These are phyloP conservation scores for Typhlichthys subterraneus DNA, from an alignment of 2,797 vertebrate species.

Conservation along the genomic window DNA sequence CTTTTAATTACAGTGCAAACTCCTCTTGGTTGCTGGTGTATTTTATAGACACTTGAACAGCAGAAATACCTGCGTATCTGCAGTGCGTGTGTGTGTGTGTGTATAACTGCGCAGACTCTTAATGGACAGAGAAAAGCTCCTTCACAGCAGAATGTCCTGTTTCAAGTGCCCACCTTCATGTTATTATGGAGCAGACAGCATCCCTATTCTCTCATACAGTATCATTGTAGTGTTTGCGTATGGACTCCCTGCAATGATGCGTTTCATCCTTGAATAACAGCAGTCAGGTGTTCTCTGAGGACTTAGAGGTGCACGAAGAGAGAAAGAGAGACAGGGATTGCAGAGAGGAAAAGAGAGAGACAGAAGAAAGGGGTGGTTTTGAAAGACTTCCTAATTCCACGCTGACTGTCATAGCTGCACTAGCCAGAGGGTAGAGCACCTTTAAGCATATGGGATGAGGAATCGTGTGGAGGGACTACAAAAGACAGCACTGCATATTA, in stretches of 20 bases:
- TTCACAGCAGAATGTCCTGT: slow-evolving; percentile 50
- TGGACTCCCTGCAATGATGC: slow-evolving; percentile 51
- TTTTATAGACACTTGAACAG: slow-evolving; percentile 44
- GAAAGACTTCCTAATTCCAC: slow-evolving; percentile 73
- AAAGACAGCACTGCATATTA: slow-evolving; percentile 73
- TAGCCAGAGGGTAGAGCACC: slow-evolving; percentile 78
- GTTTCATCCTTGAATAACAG: slow-evolving; percentile 75
- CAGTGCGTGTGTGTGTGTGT: slow-evolving; percentile 16
- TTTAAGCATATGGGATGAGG: slow-evolving; percentile 77
- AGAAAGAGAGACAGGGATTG: slow-evolving; percentile 36
- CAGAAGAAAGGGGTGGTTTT: slow-evolving; percentile 54
- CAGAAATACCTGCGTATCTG: slow-evolving; percentile 17
- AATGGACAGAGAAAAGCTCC: slow-evolving; percentile 45
- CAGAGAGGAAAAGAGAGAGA: slow-evolving; percentile 32
- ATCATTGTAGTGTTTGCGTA: slow-evolving; percentile 66
- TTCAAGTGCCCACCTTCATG: slow-evolving; percentile 57
- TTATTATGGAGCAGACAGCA: slow-evolving; percentile 45
- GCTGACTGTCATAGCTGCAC: slow-evolving; percentile 74
- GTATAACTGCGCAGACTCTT: slow-evolving; percentile 14
- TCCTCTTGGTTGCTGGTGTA: slow-evolving; percentile 32
- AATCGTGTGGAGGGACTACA: slow-evolving; percentile 72
- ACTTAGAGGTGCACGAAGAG: slow-evolving; percentile 33
- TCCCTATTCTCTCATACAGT: slow-evolving; percentile 49
- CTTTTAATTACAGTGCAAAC: slow-evolving; percentile 54
- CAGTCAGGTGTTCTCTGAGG: slow-evolving; percentile 75